A percentile compares a stretch with the other conserved stretches of the same genome.
phyloP scores from a whole-genome alignment of 2,113 vertebrate genomes.

The Upupa epops region DNA sequence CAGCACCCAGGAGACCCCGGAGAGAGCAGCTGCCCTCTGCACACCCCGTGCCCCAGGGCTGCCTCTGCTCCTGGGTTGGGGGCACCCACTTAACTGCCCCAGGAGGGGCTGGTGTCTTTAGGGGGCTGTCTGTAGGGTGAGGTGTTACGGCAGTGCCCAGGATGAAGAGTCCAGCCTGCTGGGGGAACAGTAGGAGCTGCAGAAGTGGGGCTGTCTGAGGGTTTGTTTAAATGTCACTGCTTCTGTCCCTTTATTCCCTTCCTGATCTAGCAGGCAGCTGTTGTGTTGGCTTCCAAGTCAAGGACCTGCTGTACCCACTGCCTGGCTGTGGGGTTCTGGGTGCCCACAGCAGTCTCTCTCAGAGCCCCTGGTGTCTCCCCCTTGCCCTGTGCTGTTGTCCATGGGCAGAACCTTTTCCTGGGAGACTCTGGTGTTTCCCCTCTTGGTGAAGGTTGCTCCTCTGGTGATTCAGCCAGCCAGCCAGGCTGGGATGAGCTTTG shows the following conservation, averaged over 20 bases:
- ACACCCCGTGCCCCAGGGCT: background rate
- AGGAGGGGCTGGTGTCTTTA: background rate
- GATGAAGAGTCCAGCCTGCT: background rate
- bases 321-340: background rate
- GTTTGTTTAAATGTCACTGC: background rate
- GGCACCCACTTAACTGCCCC: accelerated
- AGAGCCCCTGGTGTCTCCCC: accelerated
- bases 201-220: background rate
- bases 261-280: background rate
- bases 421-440: background rate
- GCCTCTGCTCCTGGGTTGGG: accelerated
- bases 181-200: background rate
- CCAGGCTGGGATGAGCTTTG: accelerated
- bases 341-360: background rate
- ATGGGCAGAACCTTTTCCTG: background rate
- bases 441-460: background rate
- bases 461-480: background rate
- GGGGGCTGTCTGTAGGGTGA: background rate
- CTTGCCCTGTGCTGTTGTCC: background rate
- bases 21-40: background rate
- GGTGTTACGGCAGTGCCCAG: background rate
- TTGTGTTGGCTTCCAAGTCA: background rate
- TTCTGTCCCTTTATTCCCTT: background rate
- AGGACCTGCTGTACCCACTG: background rate
- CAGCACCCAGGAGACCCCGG: background rate